A percentile compares a stretch with the other conserved stretches of the same genome.
Conservation (phyloP, 2,113 vertebrate genomes). For the Lipophrys pholis region DNA sequence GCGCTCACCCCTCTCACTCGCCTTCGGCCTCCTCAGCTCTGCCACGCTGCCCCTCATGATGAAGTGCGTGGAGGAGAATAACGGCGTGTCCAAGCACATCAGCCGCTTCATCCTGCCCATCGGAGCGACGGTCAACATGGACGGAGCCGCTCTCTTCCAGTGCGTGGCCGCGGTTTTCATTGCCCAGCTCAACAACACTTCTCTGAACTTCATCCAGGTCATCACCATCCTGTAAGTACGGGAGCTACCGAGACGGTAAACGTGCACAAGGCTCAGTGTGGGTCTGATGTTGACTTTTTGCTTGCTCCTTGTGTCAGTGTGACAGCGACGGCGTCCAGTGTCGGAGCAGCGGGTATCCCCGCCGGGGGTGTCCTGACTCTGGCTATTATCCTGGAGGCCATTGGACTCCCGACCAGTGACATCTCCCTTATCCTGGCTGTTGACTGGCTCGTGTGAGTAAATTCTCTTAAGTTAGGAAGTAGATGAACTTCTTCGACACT, state of each 20-base stretch:
- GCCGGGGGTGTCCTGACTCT: conserved; percentile 90
- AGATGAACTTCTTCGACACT: too few species aligned
- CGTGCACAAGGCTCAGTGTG: too few species aligned
- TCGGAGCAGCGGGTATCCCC: conserved; percentile 92
- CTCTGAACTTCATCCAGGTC: conserved; percentile 89
- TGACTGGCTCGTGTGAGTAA: conserved; percentile 94
- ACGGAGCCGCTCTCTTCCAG: conserved; percentile 92
- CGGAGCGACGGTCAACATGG: conserved; percentile 94
- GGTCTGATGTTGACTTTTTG: conserved; percentile 11
- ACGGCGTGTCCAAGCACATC: conserved; percentile 89
- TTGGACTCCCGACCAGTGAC: conserved; percentile 87
- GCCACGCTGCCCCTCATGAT: conserved; percentile 93
- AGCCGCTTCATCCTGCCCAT: conserved; percentile 94
- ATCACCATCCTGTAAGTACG: conserved; percentile 91
- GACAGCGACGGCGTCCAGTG: conserved; percentile 92
- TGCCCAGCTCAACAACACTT: conserved; percentile 85
- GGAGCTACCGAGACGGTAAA: not conserved
- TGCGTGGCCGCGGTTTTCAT: conserved; percentile 92
- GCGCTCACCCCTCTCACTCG: not conserved
- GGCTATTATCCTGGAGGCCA: conserved; percentile 90
- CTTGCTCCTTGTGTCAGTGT: conserved; percentile 73
- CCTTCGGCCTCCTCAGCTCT: conserved; percentile 77
- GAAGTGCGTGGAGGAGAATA: conserved; percentile 92
- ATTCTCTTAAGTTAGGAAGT: too few species aligned
- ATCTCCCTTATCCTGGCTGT: conserved; percentile 92